Evolutionary conservation across 2,797 vertebrate genomes (phyloP).

Genomic region (Onychomys arenicola): DNA sequence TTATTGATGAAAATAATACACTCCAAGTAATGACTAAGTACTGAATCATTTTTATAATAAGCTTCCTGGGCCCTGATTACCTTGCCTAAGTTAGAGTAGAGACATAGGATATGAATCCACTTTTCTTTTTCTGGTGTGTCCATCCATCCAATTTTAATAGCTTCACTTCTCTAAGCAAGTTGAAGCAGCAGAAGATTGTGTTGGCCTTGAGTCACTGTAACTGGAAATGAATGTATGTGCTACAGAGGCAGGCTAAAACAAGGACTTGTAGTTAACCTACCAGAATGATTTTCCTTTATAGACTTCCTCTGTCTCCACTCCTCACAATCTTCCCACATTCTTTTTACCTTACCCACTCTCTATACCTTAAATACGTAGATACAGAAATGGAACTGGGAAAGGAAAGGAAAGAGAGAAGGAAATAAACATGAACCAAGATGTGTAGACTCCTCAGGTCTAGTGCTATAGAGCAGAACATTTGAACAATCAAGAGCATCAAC

Average conservation of each 20-base stretch:
- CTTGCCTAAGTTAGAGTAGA: neutral
- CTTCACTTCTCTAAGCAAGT: conserved; percentile 48
- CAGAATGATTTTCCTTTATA: neutral
- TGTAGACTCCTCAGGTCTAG: neutral
- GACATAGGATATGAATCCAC: neutral
- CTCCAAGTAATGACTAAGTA: neutral
- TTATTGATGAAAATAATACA: conserved; percentile 26
- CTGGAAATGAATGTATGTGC: neutral
- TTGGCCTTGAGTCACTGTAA: conserved; percentile 4
- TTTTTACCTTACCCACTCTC: neutral
- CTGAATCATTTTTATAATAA: neutral
- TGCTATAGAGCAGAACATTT: neutral
- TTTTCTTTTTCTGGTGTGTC: conserved; percentile 5
- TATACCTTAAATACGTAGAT: neutral
- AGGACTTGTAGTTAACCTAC: neutral
- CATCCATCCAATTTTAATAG: neutral
- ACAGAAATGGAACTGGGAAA: neutral
- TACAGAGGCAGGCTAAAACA: conserved; percentile 39
- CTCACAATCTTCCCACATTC: neutral
- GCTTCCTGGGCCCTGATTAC: neutral
- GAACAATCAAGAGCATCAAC: neutral
- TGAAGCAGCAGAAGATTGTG: neutral
- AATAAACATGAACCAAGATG: neutral
- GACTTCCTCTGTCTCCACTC: neutral
- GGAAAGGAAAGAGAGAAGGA: conserved; percentile 15